Base-by-base conservation (phyloP, 2,797 vertebrate genomes). In the Nannoperca obscura region DNA sequence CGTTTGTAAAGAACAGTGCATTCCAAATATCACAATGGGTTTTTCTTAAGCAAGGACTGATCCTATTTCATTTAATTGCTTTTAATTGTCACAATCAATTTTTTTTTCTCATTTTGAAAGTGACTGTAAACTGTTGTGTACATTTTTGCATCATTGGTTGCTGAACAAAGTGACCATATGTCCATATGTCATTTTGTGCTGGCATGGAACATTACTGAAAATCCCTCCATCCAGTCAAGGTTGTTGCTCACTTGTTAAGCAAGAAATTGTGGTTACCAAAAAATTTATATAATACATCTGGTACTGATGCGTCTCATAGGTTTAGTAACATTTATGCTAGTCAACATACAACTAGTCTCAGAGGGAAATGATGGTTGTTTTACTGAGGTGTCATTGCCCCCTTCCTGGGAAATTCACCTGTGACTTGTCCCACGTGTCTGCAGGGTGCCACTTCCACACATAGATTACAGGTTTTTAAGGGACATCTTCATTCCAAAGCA, bases 1-100 rank as follows among this genome's bases (percentile, higher is more conserved):
- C 87, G 91, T 96, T 96, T 96, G 94, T 96, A 95, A 95, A 96
- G 91, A 95, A 96, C 96, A 95, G 94, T 95, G 96, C 96, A 94
- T 95, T 97, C 93, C 95, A 96, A 96, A 96, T 95, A 96, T 92
- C 86, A 95, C 94, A 85, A 88, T 92, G 92, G 92, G 95, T 95
- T 88, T 93, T 96, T 96, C 92, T 96, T 94, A 94, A 94, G 91
- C 91, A 95, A 96, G 92, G 94, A 96, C 94, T 94, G 93, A 93
- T 93, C 94, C 73, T 91, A 49, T 93, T 93, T 92, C 78, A 88
- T 94, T 91, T 81, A 86, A 88, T 89, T 91, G 74, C 85, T 92
- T 94, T 93, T 82, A 90, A 92, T 87, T 93, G 90, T 89, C 89
- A 91, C 89, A 90, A 90, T 93, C 89, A 88, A 67, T 92, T 90